A percentile compares a stretch with the other conserved stretches of the same genome.
These are phyloP conservation scores for Sarcophaga subvicina DNA, from an alignment of 2,888 invertebrate species.

Conservation along the genomic window DNA sequence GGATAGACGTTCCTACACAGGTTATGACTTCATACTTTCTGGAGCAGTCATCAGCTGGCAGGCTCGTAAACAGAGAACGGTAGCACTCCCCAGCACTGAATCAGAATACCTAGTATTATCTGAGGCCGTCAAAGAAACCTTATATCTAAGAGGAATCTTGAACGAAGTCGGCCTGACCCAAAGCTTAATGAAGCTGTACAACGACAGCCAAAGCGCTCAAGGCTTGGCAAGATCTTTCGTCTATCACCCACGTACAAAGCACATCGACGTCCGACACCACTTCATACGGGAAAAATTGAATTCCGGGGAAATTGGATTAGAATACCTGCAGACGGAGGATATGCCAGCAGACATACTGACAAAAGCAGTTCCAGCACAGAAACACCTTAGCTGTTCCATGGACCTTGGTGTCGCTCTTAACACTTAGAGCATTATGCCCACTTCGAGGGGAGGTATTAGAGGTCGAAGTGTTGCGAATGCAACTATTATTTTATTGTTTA, in stretches of 20 bases:
- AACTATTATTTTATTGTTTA: no score
- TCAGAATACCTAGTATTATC: conserved; percentile 11
- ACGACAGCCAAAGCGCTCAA: background rate
- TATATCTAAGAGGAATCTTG: conserved; percentile 17
- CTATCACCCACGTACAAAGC: no score
- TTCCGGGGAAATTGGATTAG: conserved; percentile 1
- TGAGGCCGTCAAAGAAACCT: conserved; percentile 16
- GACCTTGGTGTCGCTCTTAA: no score
- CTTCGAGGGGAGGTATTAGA: no score
- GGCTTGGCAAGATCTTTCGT: no score
- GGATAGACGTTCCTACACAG: background rate
- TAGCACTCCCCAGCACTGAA: background rate
- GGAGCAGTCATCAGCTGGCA: conserved; percentile 23
- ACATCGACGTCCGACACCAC: no score
- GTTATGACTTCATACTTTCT: conserved; percentile 11
- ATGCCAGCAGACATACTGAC: no score
- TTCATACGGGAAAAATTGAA: no score
- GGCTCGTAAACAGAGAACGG: conserved; percentile 14
- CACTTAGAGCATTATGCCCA: no score
- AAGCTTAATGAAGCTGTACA: background rate
- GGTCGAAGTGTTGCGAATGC: no score
- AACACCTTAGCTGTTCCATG: no score
- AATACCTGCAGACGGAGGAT: background rate
- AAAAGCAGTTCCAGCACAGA: no score
- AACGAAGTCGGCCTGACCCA: conserved; percentile 3